A percentile compares a stretch with the other conserved stretches of the same genome.
phyloP scores from a whole-genome alignment of 2,888 invertebrate species.

The Patella caerulea region DNA sequence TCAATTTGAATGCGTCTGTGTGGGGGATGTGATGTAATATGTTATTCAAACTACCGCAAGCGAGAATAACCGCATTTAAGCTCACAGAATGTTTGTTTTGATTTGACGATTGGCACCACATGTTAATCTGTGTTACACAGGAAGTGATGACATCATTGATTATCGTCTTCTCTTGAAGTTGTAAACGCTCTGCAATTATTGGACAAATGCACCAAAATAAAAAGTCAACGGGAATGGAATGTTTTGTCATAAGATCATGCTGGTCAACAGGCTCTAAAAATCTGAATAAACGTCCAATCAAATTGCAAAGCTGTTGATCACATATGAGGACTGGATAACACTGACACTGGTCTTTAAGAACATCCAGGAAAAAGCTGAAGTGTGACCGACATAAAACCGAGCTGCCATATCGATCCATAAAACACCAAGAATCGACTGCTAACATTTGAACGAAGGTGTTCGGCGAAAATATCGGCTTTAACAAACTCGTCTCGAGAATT shows the following conservation, averaged over 20 bases:
- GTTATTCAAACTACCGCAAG: not conserved
- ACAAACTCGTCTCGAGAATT: conserved; percentile 48
- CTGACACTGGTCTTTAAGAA: not conserved
- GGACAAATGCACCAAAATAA: not conserved
- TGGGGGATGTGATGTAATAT: not conserved
- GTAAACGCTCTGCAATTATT: not conserved
- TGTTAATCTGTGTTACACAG: not conserved
- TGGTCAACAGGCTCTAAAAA: not conserved
- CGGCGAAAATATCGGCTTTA: conserved; percentile 45
- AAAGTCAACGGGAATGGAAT: not conserved
- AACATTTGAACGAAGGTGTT: conserved; percentile 44
- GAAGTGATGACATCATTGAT: not conserved
- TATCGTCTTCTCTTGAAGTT: not conserved
- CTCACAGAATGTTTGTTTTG: not conserved
- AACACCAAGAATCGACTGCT: conserved; percentile 65
- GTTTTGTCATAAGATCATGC: not conserved
- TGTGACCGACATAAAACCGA: not conserved
- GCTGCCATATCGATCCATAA: conserved; percentile 55
- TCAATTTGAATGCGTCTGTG: not conserved
- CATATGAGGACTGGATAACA: not conserved
- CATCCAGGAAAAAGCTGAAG: not conserved
- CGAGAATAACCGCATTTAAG: not conserved
- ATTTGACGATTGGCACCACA: not conserved
- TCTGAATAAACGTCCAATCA: not conserved
- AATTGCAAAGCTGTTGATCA: not conserved